A percentile compares a stretch with the other conserved stretches of the same genome.
These are phyloP conservation scores for Watsonalla cultraria DNA, from an alignment of 2,888 invertebrate genomes.

Conservation along the genomic window DNA sequence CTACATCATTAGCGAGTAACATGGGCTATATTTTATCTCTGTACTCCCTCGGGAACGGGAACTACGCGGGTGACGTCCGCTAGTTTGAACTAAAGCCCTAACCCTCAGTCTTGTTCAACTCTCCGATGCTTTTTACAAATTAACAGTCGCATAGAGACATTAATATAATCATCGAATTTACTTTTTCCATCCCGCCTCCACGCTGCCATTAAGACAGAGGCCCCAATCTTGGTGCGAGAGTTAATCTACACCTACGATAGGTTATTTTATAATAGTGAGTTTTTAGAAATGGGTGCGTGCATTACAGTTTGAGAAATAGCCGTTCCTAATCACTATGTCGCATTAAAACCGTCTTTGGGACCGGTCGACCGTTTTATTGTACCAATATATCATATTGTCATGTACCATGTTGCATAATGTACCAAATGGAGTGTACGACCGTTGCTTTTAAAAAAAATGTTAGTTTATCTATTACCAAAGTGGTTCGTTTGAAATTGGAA, in stretches of 20 bases:
- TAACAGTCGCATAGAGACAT: constrained; percentile 15
- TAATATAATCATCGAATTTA: constrained; percentile 31
- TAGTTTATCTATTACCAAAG: not conserved
- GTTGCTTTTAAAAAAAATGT: constrained; percentile 22
- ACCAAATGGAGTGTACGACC: constrained; percentile 55
- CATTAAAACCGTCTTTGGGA: constrained; percentile 55
- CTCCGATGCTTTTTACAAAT: constrained; percentile 8
- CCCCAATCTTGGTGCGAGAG: constrained; percentile 30
- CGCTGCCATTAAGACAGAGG: constrained; percentile 45
- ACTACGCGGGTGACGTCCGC: no score
- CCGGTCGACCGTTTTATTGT: constrained; percentile 50
- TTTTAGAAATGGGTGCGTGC: constrained; percentile 13
- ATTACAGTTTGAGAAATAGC: constrained; percentile 54
- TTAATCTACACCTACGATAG: constrained; percentile 59
- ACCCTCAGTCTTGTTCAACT: no score
- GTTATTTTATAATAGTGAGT: constrained; percentile 47
- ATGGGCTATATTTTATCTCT: no score
- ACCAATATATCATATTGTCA: constrained; percentile 64
- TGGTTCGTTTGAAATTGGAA: constrained; percentile 22
- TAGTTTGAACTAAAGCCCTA: no score
- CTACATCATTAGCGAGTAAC: no score
- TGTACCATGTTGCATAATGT: constrained; percentile 62
- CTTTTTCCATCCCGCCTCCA: constrained; percentile 44
- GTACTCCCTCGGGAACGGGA: no score
- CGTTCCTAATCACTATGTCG: constrained; percentile 58